Percentiles rank a stretch among this genome's conserved stretches.
These are phyloP conservation scores for Orthosia cruda DNA, from an alignment of 2,888 invertebrate genomes.

Conservation along the genomic window DNA sequence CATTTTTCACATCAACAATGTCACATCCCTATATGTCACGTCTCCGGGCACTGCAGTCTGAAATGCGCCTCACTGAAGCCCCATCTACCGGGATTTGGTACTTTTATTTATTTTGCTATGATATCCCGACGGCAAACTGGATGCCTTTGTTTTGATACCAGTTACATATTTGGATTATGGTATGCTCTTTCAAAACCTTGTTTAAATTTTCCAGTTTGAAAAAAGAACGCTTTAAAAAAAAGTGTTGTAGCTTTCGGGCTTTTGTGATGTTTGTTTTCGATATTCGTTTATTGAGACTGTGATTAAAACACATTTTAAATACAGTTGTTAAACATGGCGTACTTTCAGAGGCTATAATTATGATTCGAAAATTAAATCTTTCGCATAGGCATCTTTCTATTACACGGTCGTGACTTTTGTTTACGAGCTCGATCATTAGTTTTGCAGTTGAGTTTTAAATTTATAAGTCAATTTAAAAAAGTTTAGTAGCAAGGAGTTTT, in stretches of 20 bases:
- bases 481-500: too few relatives aligned
- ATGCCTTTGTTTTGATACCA: slow-evolving; percentile 61
- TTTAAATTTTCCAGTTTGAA: slow-evolving; percentile 11
- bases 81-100: slow-evolving; percentile 70
- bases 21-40: slow-evolving; percentile 71
- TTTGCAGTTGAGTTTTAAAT: too few relatives aligned
- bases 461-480: too few relatives aligned
- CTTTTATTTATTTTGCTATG: slow-evolving; percentile 72
- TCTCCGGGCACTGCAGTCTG: slow-evolving; percentile 74
- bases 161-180: slow-evolving; percentile 41
- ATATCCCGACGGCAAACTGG: slow-evolving; percentile 41
- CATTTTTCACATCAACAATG: background rate
- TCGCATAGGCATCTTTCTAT: too few relatives aligned
- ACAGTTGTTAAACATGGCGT: too few relatives aligned
- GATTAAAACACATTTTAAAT: slow-evolving; percentile 1
- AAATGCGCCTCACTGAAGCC: slow-evolving; percentile 74
- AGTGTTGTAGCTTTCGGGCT: background rate
- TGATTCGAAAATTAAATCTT: too few relatives aligned
- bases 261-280: background rate
- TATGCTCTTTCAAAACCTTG: slow-evolving; percentile 9
- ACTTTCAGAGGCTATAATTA: too few relatives aligned
- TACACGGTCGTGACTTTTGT: too few relatives aligned
- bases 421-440: too few relatives aligned
- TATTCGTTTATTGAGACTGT: slow-evolving; percentile 12
- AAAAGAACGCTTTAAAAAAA: background rate